Evolutionary conservation across 1,140 invertebrate genomes (phyloP), one percentile per base, ranked within the genome.

Genomic region (Marisa cornuarietis): DNA sequence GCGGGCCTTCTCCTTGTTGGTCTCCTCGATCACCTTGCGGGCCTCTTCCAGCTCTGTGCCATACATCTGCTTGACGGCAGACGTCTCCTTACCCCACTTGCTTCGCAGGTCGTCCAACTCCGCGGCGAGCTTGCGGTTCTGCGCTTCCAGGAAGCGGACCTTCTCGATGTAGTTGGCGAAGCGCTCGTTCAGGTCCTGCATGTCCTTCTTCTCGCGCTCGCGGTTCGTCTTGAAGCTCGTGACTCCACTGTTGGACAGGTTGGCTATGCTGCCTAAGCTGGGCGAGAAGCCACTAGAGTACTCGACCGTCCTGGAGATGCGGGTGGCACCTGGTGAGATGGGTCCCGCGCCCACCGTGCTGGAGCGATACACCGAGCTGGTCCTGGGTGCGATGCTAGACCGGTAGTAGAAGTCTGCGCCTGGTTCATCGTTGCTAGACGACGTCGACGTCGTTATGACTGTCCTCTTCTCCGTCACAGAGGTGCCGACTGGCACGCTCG

Each of bases 81-180:
- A 85, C 10, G 92, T 91, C 85, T 92, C 92, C 79, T 91, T 90
- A 26, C 92, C 92, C 90, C 91, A 92, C 84, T 91, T 89, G 49
- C 88, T 87, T 52, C 89, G 88, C 77, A 92, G 83, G 58, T 88
- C 85, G 42, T 91, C 90, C 78, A 92, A 86, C 83, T 92, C 92
- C 51, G 87, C 84, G 20, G 87, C 89, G 31, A 92, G 81, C 77
- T 92, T 92, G 78, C 90, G 89, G 83, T 92, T 92, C 83, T 92
- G 92, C 18, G 92, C 92, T 77, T 92, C 92, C 52, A 92, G 83
- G 81, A 92, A 92, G 68, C 92, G 87, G 24, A 91, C 90, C 83
- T 90, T 92, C 90, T 92, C 92, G 80, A 92, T 92, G 86, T 92
- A 92, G 78, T 85, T 87, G 72, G 92, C 92, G 80, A 92, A 90